Base-by-base conservation (phyloP, 2,113 vertebrate species). In the Grus americana region DNA sequence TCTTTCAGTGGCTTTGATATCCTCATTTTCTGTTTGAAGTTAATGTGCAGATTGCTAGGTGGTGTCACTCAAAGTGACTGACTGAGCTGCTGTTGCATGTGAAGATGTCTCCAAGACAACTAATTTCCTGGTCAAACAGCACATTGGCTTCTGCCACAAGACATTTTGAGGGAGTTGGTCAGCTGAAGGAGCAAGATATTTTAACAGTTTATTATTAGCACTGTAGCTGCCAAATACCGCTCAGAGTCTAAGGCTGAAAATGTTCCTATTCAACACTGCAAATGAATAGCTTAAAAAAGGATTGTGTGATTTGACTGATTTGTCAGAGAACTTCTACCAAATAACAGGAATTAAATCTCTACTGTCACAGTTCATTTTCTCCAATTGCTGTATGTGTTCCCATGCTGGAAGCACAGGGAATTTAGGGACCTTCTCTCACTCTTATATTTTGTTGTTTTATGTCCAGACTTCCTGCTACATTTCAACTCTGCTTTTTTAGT, bases 81-180 rank as follows among this genome's bases (percentile, higher is more conserved):
- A 90, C 94, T 91, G 90, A 92, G 76, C 86, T 87, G 92, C 80
- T 84, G 67, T 63, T 91, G 76, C 61, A 57, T 68, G 85, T 92
- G 93, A 83, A 93, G 93, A 70, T 93, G 78, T 94, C 94, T 96
- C 90, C 94, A 95, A 86, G 92, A 96, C 90, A 93, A 85, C 91
- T 88, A 38, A 91, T 96, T 95, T 92, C 83, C 86, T 83, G 93
- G 90, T 96, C 95, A 97, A 92, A 81, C 65, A 95, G 79, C 88
- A 88, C 57, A 36, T 55, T 29, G 32, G 67, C 76, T 92, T 91
- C 76, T 95, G 75, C 88, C 88, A 84, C 46, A 24, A 79, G 79
- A 72, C 57, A 30, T 96, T 94, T 96, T 88, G 88, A 94, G 65
- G 72, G 79, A 95, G 63, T 30, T 94, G 88, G 75, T 83, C 90